Conservation (phyloP, 2,888 invertebrate genomes). For the Thera obeliscata region DNA sequence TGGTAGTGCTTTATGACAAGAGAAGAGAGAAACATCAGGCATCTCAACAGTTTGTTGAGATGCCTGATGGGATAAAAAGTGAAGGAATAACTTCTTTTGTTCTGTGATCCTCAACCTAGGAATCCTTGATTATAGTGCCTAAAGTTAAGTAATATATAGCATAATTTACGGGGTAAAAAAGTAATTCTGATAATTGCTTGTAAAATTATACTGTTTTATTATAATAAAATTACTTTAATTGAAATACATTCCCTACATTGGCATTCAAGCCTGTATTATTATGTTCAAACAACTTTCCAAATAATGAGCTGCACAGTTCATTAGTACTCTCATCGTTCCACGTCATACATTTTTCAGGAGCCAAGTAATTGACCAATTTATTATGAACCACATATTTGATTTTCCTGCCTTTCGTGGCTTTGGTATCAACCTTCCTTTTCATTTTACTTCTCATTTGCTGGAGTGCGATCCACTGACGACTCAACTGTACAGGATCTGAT, state of each 20-base stretch:
- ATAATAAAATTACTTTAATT: conserved; percentile 51
- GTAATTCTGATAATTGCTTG: neutral
- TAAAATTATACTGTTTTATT: neutral
- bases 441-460: conserved; percentile 96
- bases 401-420: conserved; percentile 97
- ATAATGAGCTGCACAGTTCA: conserved; percentile 92
- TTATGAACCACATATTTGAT: conserved; percentile 94
- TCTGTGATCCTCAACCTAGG: too few species aligned
- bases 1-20: too few species aligned
- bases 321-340: conserved; percentile 92
- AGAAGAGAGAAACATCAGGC: too few species aligned
- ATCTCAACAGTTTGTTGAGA: too few species aligned
- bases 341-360: conserved; percentile 87
- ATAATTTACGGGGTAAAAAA: too few species aligned
- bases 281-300: conserved; percentile 86
- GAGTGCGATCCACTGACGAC: conserved; percentile 95
- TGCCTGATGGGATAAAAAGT: too few species aligned
- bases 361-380: conserved; percentile 96
- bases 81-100: too few species aligned
- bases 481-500: conserved; percentile 93
- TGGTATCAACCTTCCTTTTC: conserved; percentile 96
- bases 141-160: neutral
- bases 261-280: conserved; percentile 72
- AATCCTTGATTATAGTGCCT: too few species aligned
- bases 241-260: conserved; percentile 65